Base-by-base conservation (phyloP, 2,113 vertebrate genomes). In the Tympanuchus pallidicinctus region DNA sequence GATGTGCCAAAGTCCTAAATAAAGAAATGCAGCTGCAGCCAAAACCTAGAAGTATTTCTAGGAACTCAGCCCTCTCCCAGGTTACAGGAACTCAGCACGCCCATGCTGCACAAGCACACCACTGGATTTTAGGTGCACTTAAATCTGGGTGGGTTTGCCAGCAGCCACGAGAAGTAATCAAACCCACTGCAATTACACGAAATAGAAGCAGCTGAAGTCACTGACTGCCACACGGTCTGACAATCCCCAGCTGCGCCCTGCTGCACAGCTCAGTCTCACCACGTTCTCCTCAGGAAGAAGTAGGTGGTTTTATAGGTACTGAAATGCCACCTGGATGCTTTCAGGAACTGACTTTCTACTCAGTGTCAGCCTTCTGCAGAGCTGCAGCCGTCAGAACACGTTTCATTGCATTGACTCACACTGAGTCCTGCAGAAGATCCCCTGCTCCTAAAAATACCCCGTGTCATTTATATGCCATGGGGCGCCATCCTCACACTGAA, bases 91-190 rank as follows among this genome's bases (percentile, higher is more conserved):
- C 27, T 34, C 4, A 13, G 27, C 4, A 17, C 3, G 22, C 8
- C 56, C 24, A 38, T 20, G 52, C 13, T 70, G 74, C 32, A 2
- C 3, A n/a, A 32, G 8, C 6, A 42, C 1, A 2, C 25, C 64
- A 25, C 34, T 63, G 70, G 40, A 61, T 72, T 93, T 84, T 7
- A 75, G 57, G 52, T 56, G 50, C 80, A 16, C 72, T 92, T 52
- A 14, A 69, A 75, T 52, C 43, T 65, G 81, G 52, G 52, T 13
- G 43, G 56, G 85, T 63, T 90, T 92, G 91, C 50, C 67, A 63
- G 64, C 3, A 81, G 38, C n/a, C 69, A 86, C 73, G 57, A 63
- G 40, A 24, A 84, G 36, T 27, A 71, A 92, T 78, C 92, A 90
- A 96, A 7, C 9, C 42, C 73, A 40, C 42, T 69, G 25, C 43